Evolutionary conservation across 1,140 invertebrate species (phyloP), one percentile per base, ranked within the genome.

Genomic region (Achatina immaculata): DNA sequence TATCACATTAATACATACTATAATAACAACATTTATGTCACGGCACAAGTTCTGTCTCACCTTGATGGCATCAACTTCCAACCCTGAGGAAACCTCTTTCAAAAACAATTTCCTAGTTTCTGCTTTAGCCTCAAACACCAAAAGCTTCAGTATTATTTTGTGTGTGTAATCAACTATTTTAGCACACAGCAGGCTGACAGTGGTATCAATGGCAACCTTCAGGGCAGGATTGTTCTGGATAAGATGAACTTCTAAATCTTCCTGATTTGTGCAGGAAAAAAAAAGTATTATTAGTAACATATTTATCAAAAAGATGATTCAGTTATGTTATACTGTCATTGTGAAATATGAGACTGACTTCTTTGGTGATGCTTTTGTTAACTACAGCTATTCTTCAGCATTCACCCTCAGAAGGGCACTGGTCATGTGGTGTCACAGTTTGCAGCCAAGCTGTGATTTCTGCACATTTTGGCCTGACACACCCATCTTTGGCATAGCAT

Each of bases 161-260:
- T 38, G 45, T 31, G 78, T 72, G 45, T 55, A 80, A 43, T 80
- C 66, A 16, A 19, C 9, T 43, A 80, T 4, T 42, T 80, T 80
- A 38, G 66, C 65, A 55, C 21, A 40, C 66, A 80, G 1, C 38
- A 80, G 45, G 1, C 72, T 68, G 24, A 72, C 43, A 16, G 66
- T 38, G 0, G 28, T 48, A 31, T 80, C 38, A 3, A 80, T 55
- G n/a, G 38, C 42, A 31, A 28, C 28, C 36, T 55, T 69, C 31
- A 71, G 28, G 36, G 11, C 71, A 9, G 65, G 65, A 43, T 66
- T 45, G 42, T 62, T 55, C 48, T 51, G 43, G 11, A 71, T 19
- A n/a, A 80, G 36, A n/a, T 80, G 69, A 28, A 28, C 36, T n/a
- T 71, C 68, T 45, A 80, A 28, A 7, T 80, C 78, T 9, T 71